A percentile compares a stretch with the other conserved stretches of the same genome.
Conservation (phyloP, 2,113 vertebrate genomes). For the Sceloporus tristichus region DNA sequence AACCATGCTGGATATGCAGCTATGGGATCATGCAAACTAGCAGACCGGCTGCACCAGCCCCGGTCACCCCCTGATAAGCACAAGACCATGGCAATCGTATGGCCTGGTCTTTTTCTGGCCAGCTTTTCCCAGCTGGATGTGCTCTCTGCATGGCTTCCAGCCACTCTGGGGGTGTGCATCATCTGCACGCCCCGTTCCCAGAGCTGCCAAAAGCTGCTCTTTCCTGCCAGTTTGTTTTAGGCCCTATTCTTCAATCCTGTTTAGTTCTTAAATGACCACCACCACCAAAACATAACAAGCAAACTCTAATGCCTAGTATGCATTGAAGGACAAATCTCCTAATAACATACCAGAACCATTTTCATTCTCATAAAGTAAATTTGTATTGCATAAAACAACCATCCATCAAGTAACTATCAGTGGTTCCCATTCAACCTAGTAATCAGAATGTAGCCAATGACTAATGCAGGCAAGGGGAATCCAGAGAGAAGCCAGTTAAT, state of each 20-base stretch:
- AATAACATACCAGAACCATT: not conserved
- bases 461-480: not conserved
- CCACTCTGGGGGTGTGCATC: too few species aligned
- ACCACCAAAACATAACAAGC: not conserved
- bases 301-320: slow-evolving; percentile 1
- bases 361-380: not conserved
- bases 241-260: slow-evolving; percentile 13
- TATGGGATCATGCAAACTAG: too few species aligned
- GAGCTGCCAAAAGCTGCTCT: too few species aligned
- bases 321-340: not conserved
- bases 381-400: not conserved
- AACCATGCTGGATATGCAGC: slow-evolving; percentile 5
- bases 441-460: not conserved
- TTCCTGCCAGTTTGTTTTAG: too few species aligned
- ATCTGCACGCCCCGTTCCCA: too few species aligned
- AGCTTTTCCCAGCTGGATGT: too few species aligned
- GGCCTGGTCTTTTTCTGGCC: too few species aligned
- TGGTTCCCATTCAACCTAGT: not conserved
- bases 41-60: too few species aligned
- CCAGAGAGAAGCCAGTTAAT: not conserved
- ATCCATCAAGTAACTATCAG: not conserved
- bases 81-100: too few species aligned
- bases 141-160: too few species aligned
- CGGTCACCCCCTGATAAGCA: too few species aligned
- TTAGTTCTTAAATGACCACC: accelerated